Percentiles rank a stretch among this genome's conserved stretches.
Evolutionary conservation across 2,888 invertebrate genomes (phyloP).

Genomic region (Chrysodeixis includens): DNA sequence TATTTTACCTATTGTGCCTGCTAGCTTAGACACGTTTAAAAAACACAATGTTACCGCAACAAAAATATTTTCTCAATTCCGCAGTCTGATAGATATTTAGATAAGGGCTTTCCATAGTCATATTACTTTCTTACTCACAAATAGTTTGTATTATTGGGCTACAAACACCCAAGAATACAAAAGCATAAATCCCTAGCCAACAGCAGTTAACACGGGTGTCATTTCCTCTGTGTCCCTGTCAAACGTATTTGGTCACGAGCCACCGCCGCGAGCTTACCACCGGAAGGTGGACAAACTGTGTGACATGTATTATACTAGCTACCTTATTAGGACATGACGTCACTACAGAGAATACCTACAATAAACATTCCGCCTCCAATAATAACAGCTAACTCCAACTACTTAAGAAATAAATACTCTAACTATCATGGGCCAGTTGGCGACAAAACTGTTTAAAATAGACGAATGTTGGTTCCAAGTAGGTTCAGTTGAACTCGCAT

Average conservation of each 20-base stretch:
- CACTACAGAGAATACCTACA: conserved; percentile 12
- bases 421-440: too few relatives aligned
- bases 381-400: neutral
- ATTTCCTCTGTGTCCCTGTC: neutral
- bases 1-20: too few relatives aligned
- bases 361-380: neutral
- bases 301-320: conserved; percentile 11
- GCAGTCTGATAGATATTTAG: too few relatives aligned
- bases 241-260: conserved; percentile 39
- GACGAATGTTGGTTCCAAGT: too few relatives aligned
- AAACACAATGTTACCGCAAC: too few relatives aligned
- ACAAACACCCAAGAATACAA: neutral
- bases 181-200: neutral
- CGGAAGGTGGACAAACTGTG: conserved; percentile 57
- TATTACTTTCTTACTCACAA: too few relatives aligned
- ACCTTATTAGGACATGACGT: conserved; percentile 28
- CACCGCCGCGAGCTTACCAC: conserved; percentile 18
- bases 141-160: too few relatives aligned
- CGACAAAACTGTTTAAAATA: too few relatives aligned
- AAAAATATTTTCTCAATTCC: too few relatives aligned
- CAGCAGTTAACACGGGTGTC: neutral
- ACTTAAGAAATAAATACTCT: neutral
- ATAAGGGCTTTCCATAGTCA: too few relatives aligned
- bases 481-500: too few relatives aligned
- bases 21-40: too few relatives aligned